Percentiles rank a stretch among this genome's conserved stretches.
phyloP scores from a whole-genome alignment of 2,888 invertebrate genomes.

The Galerucella calmariensis region DNA sequence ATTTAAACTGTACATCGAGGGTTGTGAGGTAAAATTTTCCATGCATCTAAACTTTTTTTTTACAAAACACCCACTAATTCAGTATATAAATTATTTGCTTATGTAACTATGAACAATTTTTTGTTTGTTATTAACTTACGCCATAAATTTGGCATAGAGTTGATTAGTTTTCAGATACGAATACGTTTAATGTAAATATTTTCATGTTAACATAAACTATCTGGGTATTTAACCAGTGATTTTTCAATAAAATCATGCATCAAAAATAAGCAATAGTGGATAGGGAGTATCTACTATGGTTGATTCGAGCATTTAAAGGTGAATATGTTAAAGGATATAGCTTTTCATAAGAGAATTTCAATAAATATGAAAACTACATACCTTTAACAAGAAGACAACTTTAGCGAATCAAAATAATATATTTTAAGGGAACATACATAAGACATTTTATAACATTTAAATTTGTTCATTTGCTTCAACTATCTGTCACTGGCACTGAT shows the following conservation, averaged over 20 bases:
- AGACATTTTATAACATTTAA: too few relatives aligned
- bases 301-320: neutral
- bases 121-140: neutral
- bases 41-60: too few relatives aligned
- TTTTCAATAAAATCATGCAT: slow-evolving; percentile 3
- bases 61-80: too few relatives aligned
- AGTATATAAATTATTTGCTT: neutral
- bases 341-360: neutral
- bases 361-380: neutral
- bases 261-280: neutral
- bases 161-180: neutral
- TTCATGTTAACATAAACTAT: neutral
- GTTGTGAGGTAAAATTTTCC: too few relatives aligned
- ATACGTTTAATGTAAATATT: slow-evolving; percentile 12
- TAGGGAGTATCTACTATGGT: slow-evolving; percentile 1
- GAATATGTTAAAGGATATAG: neutral
- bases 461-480: too few relatives aligned
- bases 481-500: too few relatives aligned
- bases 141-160: neutral
- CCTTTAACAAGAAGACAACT: too few relatives aligned
- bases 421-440: too few relatives aligned
- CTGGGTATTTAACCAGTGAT: neutral
- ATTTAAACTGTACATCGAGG: too few relatives aligned
- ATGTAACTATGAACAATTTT: neutral
- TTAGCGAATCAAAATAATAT: too few relatives aligned